Evolutionary conservation across 2,797 vertebrate genomes (phyloP).

Genomic region (Eptatretus atami): DNA sequence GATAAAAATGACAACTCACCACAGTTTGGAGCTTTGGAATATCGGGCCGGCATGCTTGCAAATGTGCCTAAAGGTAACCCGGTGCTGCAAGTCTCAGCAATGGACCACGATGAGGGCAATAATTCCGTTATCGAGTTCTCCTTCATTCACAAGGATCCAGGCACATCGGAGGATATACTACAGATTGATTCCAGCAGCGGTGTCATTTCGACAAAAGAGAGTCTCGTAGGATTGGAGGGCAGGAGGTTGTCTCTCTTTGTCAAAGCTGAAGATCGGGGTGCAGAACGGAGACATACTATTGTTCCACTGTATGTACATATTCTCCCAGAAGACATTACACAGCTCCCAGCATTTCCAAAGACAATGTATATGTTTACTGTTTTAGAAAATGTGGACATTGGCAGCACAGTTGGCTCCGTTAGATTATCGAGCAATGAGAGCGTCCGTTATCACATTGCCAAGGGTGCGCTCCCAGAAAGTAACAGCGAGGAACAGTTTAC

Average conservation of each 20-base stretch:
- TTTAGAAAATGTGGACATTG: conserved; percentile 46
- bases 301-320: conserved; percentile 52
- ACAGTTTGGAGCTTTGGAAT: conserved; percentile 55
- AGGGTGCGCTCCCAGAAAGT: conserved; percentile 57
- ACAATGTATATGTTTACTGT: conserved; percentile 48
- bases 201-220: conserved; percentile 62
- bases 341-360: conserved; percentile 47
- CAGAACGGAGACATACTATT: conserved; percentile 33
- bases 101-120: conserved; percentile 72
- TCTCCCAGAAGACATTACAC: conserved; percentile 30
- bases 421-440: conserved; percentile 31
- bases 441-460: conserved; percentile 35
- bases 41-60: conserved; percentile 50
- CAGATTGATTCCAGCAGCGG: conserved; percentile 50
- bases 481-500: conserved; percentile 56
- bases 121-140: conserved; percentile 60
- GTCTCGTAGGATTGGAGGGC: conserved; percentile 70
- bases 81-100: conserved; percentile 45
- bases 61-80: conserved; percentile 38
- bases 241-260: conserved; percentile 59
- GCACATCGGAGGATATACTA: conserved; percentile 61
- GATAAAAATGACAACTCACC: conserved; percentile 88
- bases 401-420: conserved; percentile 53
- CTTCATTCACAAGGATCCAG: conserved; percentile 46
- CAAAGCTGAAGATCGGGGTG: conserved; percentile 46